These are phyloP conservation scores for Antennarius maculatus DNA, from an alignment of 2,797 vertebrate species.

Conservation along the genomic window DNA sequence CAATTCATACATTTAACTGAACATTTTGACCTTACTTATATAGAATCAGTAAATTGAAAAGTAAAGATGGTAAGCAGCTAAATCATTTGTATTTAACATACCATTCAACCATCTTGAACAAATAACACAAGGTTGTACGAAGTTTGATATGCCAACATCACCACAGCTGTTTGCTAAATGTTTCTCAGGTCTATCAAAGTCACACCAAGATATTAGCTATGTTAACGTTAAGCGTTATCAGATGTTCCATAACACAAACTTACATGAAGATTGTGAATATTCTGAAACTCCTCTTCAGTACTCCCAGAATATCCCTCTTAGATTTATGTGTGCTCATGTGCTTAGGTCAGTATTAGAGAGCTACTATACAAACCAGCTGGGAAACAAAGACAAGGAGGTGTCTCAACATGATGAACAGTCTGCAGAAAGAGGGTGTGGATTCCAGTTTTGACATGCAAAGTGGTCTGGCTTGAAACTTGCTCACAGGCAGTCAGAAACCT, in stretches of 20 bases:
- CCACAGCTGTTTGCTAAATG: background rate
- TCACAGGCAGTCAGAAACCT: slow-evolving; percentile 79
- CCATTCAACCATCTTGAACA: background rate
- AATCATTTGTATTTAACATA: background rate
- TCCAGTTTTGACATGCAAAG: slow-evolving; percentile 89
- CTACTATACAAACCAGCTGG: slow-evolving; percentile 45
- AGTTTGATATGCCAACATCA: background rate
- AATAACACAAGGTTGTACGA: background rate
- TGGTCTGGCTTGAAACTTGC: slow-evolving; percentile 72
- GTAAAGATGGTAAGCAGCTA: background rate
- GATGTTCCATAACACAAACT: slow-evolving; percentile 54
- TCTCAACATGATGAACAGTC: slow-evolving; percentile 73
- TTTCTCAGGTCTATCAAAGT: slow-evolving; percentile 17
- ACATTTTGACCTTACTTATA: slow-evolving; percentile 6
- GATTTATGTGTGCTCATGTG: slow-evolving; percentile 33
- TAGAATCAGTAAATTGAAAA: background rate
- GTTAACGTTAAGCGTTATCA: slow-evolving; percentile 2
- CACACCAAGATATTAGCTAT: background rate
- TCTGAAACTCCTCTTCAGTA: slow-evolving; percentile 59
- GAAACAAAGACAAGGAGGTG: slow-evolving; percentile 70
- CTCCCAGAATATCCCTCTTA: slow-evolving; percentile 49
- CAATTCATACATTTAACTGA: too few relatives aligned
- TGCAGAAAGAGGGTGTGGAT: slow-evolving; percentile 83
- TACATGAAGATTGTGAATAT: slow-evolving; percentile 68
- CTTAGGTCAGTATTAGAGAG: slow-evolving; percentile 28